Evolutionary conservation across 2,888 invertebrate genomes (phyloP).

Genomic region (Monopis laevigella): DNA sequence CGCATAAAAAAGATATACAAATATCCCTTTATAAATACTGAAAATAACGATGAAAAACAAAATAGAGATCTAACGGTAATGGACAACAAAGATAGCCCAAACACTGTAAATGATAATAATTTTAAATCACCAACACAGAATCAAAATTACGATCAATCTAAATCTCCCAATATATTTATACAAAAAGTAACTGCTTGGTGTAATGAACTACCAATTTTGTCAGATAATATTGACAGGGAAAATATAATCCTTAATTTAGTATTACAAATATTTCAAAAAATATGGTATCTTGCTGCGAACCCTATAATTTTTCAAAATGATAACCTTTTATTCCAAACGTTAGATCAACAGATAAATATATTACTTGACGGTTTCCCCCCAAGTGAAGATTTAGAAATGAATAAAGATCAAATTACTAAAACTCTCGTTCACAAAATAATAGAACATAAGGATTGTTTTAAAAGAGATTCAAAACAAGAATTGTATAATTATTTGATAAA

Average conservation of each 20-base stretch:
- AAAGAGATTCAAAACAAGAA: background rate
- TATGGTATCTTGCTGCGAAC: slow-evolving; percentile 17
- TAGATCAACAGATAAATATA: slow-evolving; percentile 42
- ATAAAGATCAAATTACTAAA: background rate
- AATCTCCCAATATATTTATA: no score
- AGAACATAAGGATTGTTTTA: slow-evolving; percentile 1
- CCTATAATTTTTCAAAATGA: slow-evolving; percentile 28
- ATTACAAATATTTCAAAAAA: background rate
- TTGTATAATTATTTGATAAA: background rate
- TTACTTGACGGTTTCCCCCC: slow-evolving; percentile 34
- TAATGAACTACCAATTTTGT: background rate
- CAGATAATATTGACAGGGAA: background rate
- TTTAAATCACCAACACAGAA: no score
- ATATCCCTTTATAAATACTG: no score
- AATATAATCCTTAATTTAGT: background rate
- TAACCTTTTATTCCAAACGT: slow-evolving; percentile 35
- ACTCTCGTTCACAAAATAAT: background rate
- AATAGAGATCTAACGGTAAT: no score
- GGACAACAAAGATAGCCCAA: no score
- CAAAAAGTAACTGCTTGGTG: background rate
- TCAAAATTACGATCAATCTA: no score
- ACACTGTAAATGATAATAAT: no score
- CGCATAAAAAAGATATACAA: no score
- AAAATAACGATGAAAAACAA: no score
- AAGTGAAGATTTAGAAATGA: slow-evolving; percentile 25